Base-by-base conservation (phyloP, 2,113 vertebrate species). In the Lagopus leucura region DNA sequence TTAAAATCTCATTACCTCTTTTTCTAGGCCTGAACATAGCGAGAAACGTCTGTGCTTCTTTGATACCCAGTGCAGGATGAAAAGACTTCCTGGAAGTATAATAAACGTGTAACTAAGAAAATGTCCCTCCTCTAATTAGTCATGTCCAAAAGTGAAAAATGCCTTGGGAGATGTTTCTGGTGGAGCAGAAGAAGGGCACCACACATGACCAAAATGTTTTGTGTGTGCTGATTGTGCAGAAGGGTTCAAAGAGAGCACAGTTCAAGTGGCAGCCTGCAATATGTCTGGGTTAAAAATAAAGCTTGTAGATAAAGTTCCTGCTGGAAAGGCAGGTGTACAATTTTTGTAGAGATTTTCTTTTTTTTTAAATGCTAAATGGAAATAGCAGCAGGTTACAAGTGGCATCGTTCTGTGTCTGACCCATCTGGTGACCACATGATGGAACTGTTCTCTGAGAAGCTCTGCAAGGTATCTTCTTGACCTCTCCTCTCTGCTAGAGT, bases 1-100 rank as follows among this genome's bases (percentile, higher is more conserved):
- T 96, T 72, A 16, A 77, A 86, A 84, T 95, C 58, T 97, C 27
- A 45, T 97, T 96, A 96, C 86, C 92, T 96, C 90, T 89, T 95
- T 97, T 94, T 95, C 82, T 93, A 94, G 89, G 64, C 78, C 88
- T 79, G 88, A 89, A 45, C 34, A 2, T 90, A 89, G 87, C 80
- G 79, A 75, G 82, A 88, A 97, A 80, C 50, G 75, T 82, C 90
- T 80, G 61, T 94, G 71, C 58, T 88, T 57, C 91, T 93, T 95
- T 97, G 75, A 67, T 74, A 66, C 88, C 79, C 61, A n/a, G 15
- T n/a, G 20, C 3, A 57, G 43, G 78, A 71, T 94, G 61, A 86
- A 95, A 97, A 92, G 93, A 45, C 36, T 55, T 73, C 78, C 32
- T 70, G 87, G 76, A 86, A 75, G 43, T 85, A 73, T 82, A 86